Percentiles rank a stretch among this genome's conserved stretches.
These are phyloP conservation scores for Norana najaformis DNA, from an alignment of 2,888 invertebrate species.

Conservation along the genomic window DNA sequence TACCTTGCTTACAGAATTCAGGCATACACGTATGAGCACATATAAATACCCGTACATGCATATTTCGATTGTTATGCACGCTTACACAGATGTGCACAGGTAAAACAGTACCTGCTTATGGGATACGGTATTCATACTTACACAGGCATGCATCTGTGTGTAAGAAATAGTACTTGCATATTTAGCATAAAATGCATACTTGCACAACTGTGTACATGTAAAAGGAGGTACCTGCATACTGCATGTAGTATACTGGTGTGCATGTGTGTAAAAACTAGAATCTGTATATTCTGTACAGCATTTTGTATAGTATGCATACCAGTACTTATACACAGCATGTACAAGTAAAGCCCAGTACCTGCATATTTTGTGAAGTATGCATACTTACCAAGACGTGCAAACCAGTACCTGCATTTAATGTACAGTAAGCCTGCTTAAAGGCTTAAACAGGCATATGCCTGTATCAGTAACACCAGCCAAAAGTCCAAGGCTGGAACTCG, in stretches of 20 bases:
- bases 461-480: constrained; percentile 92
- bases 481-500: constrained; percentile 72
- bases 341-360: neutral
- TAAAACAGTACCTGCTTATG: too few relatives aligned
- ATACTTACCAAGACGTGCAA: neutral
- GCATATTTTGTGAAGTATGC: neutral
- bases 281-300: neutral
- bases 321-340: neutral
- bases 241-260: neutral
- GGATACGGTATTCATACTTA: too few relatives aligned
- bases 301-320: neutral
- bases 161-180: too few relatives aligned
- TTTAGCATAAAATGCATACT: too few relatives aligned
- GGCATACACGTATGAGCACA: too few relatives aligned
- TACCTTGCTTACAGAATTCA: too few relatives aligned
- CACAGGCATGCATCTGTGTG: too few relatives aligned
- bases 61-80: too few relatives aligned
- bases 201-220: too few relatives aligned
- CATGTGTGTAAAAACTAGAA: neutral
- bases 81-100: too few relatives aligned
- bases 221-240: neutral
- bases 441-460: constrained; percentile 92
- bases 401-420: neutral
- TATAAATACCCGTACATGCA: too few relatives aligned
- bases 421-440: constrained; percentile 78